Conservation (phyloP, 1,140 invertebrate genomes). For the Camponotus floridanus region DNA sequence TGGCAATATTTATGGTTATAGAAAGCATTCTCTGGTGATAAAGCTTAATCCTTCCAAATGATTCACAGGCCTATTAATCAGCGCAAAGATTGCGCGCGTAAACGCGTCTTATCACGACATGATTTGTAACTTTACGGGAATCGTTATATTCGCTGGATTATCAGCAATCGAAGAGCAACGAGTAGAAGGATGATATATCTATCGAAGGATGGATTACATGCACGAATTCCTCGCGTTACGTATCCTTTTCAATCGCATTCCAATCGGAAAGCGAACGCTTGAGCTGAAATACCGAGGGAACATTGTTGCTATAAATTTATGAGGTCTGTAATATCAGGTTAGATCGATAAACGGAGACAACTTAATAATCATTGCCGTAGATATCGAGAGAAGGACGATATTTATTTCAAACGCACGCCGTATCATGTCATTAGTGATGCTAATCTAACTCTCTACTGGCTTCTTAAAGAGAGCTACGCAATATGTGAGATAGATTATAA, state of each 20-base stretch:
- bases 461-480: not conserved
- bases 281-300: not conserved
- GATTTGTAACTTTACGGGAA: not conserved
- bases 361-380: not conserved
- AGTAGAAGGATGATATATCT: not conserved
- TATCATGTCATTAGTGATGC: not conserved
- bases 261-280: not conserved
- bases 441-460: not conserved
- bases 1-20: not conserved
- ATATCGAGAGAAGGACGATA: not conserved
- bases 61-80: conserved; percentile 30
- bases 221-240: not conserved
- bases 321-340: not conserved
- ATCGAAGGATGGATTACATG: not conserved
- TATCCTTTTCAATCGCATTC: not conserved
- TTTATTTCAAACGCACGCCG: conserved; percentile 6
- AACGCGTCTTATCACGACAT: conserved; percentile 10
- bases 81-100: conserved; percentile 10
- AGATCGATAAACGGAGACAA: conserved; percentile 18
- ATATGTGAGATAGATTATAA: not conserved
- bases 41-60: conserved; percentile 20
- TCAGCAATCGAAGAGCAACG: not conserved
- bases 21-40: conserved; percentile 13
- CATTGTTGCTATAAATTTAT: not conserved
- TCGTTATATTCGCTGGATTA: not conserved